phyloP scores from a whole-genome alignment of 2,888 invertebrate genomes.

The Parnassius smintheus region DNA sequence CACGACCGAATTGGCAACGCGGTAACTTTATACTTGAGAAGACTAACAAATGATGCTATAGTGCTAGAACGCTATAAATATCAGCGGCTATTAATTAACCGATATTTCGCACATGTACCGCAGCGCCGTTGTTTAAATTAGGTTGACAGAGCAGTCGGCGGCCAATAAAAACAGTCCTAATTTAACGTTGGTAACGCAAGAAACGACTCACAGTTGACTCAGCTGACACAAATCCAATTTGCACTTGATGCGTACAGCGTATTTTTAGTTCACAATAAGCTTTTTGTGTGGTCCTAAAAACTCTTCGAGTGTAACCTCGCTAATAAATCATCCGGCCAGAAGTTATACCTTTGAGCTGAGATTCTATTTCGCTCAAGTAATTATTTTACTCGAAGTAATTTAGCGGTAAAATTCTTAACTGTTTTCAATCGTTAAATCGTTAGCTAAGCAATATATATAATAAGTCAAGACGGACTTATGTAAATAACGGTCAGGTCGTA shows the following conservation, averaged over 20 bases:
- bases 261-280: slow-evolving; percentile 32
- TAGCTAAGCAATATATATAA: neutral
- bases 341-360: neutral
- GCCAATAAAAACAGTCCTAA: slow-evolving; percentile 32
- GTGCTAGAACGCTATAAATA: slow-evolving; percentile 18
- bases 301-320: neutral
- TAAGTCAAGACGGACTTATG: no score
- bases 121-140: slow-evolving; percentile 15
- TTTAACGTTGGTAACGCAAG: slow-evolving; percentile 30
- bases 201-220: slow-evolving; percentile 39
- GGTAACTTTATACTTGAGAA: neutral
- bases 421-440: neutral
- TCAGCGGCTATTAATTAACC: slow-evolving; percentile 13
- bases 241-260: slow-evolving; percentile 36
- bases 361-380: slow-evolving; percentile 10
- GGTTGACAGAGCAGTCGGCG: slow-evolving; percentile 13
- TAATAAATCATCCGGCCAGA: slow-evolving; percentile 14
- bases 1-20: slow-evolving; percentile 6
- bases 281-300: slow-evolving; percentile 18
- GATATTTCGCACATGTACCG: slow-evolving; percentile 11
- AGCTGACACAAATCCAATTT: slow-evolving; percentile 55
- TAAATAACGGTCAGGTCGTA: no score
- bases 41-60: neutral
- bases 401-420: slow-evolving; percentile 14
- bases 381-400: slow-evolving; percentile 7